A percentile compares a stretch with the other conserved stretches of the same genome.
Evolutionary conservation across 2,113 vertebrate species (phyloP).

Genomic region (Phalacrocorax aristotelis): DNA sequence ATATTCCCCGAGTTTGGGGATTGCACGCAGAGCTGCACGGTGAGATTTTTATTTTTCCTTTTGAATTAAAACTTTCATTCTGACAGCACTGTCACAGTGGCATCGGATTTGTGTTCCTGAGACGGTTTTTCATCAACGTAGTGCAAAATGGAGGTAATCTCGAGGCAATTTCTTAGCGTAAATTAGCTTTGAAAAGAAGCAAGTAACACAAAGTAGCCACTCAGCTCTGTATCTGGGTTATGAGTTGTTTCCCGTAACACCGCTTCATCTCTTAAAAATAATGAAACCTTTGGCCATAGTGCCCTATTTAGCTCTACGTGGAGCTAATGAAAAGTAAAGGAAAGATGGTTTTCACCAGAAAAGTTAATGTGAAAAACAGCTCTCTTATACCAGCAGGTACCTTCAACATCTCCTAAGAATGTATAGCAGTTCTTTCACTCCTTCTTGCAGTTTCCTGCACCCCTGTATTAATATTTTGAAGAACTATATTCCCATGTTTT

Average conservation of each 20-base stretch:
- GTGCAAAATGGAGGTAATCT: neutral
- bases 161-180: rapidly evolving
- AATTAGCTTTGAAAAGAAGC: neutral
- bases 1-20: neutral
- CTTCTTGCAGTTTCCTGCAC: rapidly evolving
- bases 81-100: neutral
- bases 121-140: neutral
- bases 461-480: neutral
- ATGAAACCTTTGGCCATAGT: neutral
- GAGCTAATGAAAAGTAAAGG: neutral
- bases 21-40: rapidly evolving
- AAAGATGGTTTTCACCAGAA: neutral
- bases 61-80: neutral
- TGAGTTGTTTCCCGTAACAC: neutral
- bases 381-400: neutral
- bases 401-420: neutral
- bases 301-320: neutral
- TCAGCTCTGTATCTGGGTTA: neutral
- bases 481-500: rapidly evolving
- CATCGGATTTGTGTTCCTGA: neutral
- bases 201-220: neutral
- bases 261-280: neutral
- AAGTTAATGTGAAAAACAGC: rapidly evolving
- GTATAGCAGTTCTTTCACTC: rapidly evolving
- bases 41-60: conserved; percentile 43